Evolutionary conservation across 2,888 invertebrate genomes (phyloP), one percentile per base, ranked within the genome.

Genomic region (Argyra leucocephala): DNA sequence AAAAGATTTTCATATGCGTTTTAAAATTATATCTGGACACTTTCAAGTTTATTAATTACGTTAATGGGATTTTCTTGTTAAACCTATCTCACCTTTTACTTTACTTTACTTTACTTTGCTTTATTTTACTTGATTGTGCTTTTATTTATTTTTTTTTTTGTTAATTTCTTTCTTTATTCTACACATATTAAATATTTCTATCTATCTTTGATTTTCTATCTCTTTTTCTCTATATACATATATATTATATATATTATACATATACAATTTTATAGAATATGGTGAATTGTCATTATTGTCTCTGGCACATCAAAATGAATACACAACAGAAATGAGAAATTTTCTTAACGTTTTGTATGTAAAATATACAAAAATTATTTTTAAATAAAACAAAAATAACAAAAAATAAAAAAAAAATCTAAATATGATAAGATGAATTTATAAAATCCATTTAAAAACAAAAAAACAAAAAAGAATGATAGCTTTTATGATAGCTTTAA

Each of bases 11-110:
- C 26, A 26, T 26, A 12, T 37, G 37, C 37, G 15, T 9, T 37
- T 37, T 37, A 37, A 37, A 37, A 37, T 37, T 10, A 37, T 37
- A 37, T 37, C 37, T 37, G 37, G 9, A 37, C 37, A 37, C 37
- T 37, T 37, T 37, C 23, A 23, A 57, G 69, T 71, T 71, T 70
- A 71, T 71, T 71, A 71, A 71, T 71, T 70, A 71, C 70, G 69
- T 67, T 71, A 71, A 71, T 71, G 71, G 66, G 71, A 71, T 71
- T 71, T 71, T 68, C 69, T 69, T 71, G 71, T 71, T 65, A 23
- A 58, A 15, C 37, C 37, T 37, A 37, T 37, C 37, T 37, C 15
- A 15, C 37, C 37, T 37, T 26, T 26, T 26, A 26, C 26, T 26
- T 37, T 10, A 37, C 37, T 37, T 12, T 37, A 15, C 3, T 12